Conservation (phyloP, 2,797 vertebrate species). For the Cheirogaleus major region DNA sequence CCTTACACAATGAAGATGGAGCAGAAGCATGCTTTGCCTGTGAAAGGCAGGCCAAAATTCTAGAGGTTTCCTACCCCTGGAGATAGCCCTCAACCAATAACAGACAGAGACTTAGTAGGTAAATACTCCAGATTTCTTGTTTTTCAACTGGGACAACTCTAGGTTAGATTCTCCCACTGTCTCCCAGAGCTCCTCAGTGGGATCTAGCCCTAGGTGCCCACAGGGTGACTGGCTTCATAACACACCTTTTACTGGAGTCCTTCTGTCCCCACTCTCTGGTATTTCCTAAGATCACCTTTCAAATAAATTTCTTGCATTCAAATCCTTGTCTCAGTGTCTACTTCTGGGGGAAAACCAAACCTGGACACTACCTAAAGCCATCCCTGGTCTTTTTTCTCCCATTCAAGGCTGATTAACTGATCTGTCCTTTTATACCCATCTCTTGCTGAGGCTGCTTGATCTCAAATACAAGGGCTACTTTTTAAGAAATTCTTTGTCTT, state of each 20-base stretch:
- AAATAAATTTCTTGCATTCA: not conserved
- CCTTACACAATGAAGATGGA: too few relatives aligned
- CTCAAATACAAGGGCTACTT: not conserved
- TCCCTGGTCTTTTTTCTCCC: not conserved
- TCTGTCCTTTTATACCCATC: not conserved
- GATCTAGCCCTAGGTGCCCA: not conserved
- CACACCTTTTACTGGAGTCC: not conserved
- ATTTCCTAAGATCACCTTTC: not conserved
- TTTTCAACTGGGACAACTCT: not conserved
- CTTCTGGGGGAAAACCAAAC: not conserved
- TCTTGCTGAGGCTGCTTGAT: not conserved
- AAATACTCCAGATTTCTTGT: not conserved
- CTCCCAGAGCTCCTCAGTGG: not conserved
- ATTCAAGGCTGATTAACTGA: not conserved
- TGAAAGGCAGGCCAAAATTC: not conserved
- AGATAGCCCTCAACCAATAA: not conserved
- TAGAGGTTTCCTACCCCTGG: not conserved
- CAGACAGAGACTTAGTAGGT: not conserved
- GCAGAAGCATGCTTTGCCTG: not conserved
- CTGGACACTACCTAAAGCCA: not conserved
- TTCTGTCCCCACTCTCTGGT: not conserved
- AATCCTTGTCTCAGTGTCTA: not conserved
- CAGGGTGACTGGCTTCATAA: not conserved
- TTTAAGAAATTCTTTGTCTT: not conserved
- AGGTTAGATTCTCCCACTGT: fast-evolving